Conservation (phyloP, 1,140 invertebrate species). For the Augochlora pura region DNA sequence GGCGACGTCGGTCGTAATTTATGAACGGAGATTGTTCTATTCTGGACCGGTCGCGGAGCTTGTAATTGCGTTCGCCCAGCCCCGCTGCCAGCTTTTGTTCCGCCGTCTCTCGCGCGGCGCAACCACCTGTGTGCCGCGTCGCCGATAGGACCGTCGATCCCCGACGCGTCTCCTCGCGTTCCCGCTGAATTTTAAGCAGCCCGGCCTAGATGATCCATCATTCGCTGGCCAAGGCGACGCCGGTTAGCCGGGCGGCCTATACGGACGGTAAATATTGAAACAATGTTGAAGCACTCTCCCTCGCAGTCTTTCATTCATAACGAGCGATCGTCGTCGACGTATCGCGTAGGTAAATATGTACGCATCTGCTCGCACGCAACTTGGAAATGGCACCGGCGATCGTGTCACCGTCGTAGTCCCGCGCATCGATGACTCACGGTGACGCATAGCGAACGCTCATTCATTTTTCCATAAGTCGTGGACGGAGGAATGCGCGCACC, state of each 20-base stretch:
- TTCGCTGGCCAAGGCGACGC: background rate
- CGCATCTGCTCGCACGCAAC: conserved; percentile 20
- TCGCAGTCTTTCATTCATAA: conserved; percentile 24
- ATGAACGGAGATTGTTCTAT: conserved; percentile 21
- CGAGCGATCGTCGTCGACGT: conserved; percentile 6
- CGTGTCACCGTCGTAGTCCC: background rate
- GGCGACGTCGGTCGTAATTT: conserved; percentile 20
- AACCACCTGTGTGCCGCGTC: background rate
- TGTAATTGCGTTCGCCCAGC: background rate
- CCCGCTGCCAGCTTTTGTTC: conserved; percentile 13
- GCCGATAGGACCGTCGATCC: background rate
- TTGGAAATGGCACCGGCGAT: background rate
- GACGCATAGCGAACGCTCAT: background rate
- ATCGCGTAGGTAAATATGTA: background rate
- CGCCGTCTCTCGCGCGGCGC: background rate
- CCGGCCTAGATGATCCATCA: too few relatives aligned
- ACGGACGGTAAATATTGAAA: background rate
- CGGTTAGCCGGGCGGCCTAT: too few relatives aligned
- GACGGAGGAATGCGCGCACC: background rate
- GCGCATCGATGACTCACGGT: background rate
- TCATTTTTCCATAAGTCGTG: conserved; percentile 21
- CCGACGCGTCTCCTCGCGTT: background rate
- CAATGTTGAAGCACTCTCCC: background rate
- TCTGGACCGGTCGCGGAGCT: background rate
- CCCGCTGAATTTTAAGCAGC: too few relatives aligned